Base-by-base conservation (phyloP, 2,888 invertebrate species). In the Rhagonycha fulva region DNA sequence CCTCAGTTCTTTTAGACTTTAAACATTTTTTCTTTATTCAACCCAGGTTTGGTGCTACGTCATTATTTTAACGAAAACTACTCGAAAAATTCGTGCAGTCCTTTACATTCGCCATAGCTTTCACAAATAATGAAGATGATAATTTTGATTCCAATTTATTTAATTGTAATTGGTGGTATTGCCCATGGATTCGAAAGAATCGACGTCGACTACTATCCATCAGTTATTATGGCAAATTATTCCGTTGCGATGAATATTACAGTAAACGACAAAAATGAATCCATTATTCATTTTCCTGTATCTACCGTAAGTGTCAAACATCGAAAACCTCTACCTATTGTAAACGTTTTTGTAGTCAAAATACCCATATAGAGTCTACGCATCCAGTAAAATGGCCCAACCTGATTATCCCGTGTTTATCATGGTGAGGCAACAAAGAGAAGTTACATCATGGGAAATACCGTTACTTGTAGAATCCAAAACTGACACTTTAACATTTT, bases 361-460 rank as follows among this genome's bases (percentile, higher is more conserved):
- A n/a, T 69, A 47, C 19, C 75, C 77, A 3, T 74, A 70, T 19
- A 67, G 60, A 4, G 75, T 75, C 2, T 74, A 14, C 11, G 61
- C 69, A 11, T 70, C 62, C 67, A 77, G 72, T 30, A 19, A 75
- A 9, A 12, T 70, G 12, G 30, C 69, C 9, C 11, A 68, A n/a
- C 9, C 19, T 14, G 47, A 62, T 30, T 71, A 72, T 67, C 77
- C 77, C 11, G 28, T 77, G 4, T 70, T 75, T 19, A 90, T 95
- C 75, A 94, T 94, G 0, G 93, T 93, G 0, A 88, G 93, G 28
- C 94, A 95, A 84, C 92, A 93, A 80, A 91, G 91, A 85, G 89
- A 90, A 88, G 83, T 81, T 9, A 76, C 78, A 2, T 82, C 83
- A 0, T 84, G 84, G 84, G 78, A 84, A 75, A 66, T 84, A 14